These are phyloP conservation scores for Syngnathoides biaculeatus DNA, from an alignment of 2,113 vertebrate species.

Conservation along the genomic window DNA sequence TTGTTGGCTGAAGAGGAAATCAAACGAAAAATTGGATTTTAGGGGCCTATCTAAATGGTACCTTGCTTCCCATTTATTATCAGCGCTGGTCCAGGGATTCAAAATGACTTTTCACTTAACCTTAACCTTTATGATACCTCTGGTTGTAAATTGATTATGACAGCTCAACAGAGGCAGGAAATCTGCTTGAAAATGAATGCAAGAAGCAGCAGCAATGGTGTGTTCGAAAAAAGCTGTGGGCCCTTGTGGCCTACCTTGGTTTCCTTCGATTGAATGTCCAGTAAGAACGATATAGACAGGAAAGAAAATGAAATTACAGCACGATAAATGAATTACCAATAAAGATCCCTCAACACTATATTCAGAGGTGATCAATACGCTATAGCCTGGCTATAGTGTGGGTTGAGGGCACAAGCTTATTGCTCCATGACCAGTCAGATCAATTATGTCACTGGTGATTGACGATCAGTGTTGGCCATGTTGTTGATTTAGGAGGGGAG, in stretches of 20 bases:
- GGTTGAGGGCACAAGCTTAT: constrained; percentile 36
- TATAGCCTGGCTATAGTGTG: constrained; percentile 39
- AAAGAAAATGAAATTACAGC: constrained; percentile 72
- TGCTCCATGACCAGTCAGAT: constrained; percentile 39
- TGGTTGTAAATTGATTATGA: constrained; percentile 29
- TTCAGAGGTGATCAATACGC: constrained; percentile 58
- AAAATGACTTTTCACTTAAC: constrained; percentile 20
- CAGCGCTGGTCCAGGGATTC: constrained; percentile 17
- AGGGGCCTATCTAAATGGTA: constrained; percentile 21
- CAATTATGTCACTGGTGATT: constrained; percentile 66
- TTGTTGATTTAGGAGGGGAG: constrained; percentile 64
- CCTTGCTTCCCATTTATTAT: constrained; percentile 8
- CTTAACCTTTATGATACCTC: constrained; percentile 28
- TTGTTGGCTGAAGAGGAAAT: constrained; percentile 21
- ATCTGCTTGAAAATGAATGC: constrained; percentile 17
- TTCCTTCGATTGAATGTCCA: constrained; percentile 52
- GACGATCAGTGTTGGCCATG: constrained; percentile 62
- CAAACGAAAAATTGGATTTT: constrained; percentile 22
- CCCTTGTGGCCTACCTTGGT: constrained; percentile 46
- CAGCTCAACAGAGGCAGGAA: constrained; percentile 23
- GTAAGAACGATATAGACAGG: constrained; percentile 63
- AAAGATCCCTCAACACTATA: constrained; percentile 64
- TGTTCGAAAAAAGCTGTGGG: constrained; percentile 25
- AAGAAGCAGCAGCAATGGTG: constrained; percentile 9
- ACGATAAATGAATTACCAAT: constrained; percentile 72